Percentiles rank a stretch among this genome's conserved stretches.
Evolutionary conservation across 2,888 invertebrate species (phyloP).

Genomic region (Hartigia nigra): DNA sequence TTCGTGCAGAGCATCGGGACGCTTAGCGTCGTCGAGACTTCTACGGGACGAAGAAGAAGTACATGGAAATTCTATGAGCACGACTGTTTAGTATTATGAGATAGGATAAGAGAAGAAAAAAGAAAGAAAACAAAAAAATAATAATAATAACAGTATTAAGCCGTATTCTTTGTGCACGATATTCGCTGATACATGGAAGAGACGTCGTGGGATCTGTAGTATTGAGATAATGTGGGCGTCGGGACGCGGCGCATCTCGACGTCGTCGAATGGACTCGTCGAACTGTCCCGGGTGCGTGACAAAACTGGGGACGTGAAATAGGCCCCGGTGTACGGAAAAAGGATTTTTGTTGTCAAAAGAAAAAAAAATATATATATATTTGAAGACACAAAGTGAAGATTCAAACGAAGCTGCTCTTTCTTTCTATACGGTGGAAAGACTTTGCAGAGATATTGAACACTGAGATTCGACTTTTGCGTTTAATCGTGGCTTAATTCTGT

Average conservation of each 20-base stretch:
- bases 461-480: background rate
- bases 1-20: background rate
- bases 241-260: background rate
- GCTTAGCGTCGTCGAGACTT: background rate
- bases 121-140: no score
- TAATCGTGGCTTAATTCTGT: background rate
- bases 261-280: slow-evolving; percentile 5
- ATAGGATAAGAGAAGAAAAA: background rate
- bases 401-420: background rate
- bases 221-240: slow-evolving; percentile 1
- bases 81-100: background rate
- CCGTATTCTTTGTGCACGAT: background rate
- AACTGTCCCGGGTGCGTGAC: background rate
- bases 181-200: background rate
- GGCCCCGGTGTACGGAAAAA: background rate
- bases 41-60: background rate
- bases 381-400: background rate
- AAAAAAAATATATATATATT: background rate
- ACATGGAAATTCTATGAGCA: background rate
- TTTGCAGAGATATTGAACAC: background rate
- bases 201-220: background rate
- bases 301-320: background rate
- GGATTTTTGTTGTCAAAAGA: background rate
- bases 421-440: background rate
- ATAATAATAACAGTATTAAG: no score